Percentiles rank a stretch among this genome's conserved stretches.
phyloP scores from a whole-genome alignment of 2,888 invertebrate species.

The Orgyia antiqua region DNA sequence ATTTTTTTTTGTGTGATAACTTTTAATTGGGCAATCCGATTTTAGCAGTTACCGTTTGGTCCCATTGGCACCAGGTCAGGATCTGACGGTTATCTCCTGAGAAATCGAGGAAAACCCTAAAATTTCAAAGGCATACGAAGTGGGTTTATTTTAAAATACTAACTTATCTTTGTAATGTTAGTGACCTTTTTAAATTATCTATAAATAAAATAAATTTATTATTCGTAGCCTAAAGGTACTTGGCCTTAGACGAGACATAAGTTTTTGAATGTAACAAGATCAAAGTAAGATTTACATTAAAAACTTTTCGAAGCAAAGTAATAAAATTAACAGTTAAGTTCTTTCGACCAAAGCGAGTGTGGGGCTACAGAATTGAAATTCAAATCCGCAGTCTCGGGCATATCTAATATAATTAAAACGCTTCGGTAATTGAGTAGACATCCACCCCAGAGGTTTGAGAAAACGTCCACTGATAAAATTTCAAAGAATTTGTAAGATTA shows the following conservation, averaged over 20 bases:
- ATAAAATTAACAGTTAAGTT: conserved; percentile 67
- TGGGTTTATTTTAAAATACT: too few relatives aligned
- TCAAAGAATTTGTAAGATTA: conserved; percentile 6
- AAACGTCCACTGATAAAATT: conserved; percentile 30
- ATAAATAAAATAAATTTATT: neutral
- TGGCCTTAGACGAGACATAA: too few relatives aligned
- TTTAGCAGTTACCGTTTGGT: too few relatives aligned
- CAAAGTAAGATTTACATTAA: conserved; percentile 52
- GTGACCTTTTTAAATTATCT: too few relatives aligned
- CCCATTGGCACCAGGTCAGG: too few relatives aligned
- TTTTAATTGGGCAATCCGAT: too few relatives aligned
- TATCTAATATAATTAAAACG: conserved; percentile 68
- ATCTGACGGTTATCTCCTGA: too few relatives aligned
- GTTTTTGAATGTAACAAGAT: conserved; percentile 25
- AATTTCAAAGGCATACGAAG: too few relatives aligned
- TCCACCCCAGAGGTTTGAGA: conserved; percentile 39
- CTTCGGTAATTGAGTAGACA: conserved; percentile 65
- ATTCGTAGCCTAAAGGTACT: conserved; percentile 1
- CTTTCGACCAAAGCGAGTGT: conserved; percentile 43
- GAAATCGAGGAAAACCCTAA: too few relatives aligned
- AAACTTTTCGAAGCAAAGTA: conserved; percentile 51
- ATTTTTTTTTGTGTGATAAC: too few relatives aligned
- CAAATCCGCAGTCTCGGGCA: conserved; percentile 61
- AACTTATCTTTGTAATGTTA: too few relatives aligned
- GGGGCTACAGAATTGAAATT: conserved; percentile 64